phyloP scores from a whole-genome alignment of 1,140 invertebrate species.

The Cardiocondyla obscurior region DNA sequence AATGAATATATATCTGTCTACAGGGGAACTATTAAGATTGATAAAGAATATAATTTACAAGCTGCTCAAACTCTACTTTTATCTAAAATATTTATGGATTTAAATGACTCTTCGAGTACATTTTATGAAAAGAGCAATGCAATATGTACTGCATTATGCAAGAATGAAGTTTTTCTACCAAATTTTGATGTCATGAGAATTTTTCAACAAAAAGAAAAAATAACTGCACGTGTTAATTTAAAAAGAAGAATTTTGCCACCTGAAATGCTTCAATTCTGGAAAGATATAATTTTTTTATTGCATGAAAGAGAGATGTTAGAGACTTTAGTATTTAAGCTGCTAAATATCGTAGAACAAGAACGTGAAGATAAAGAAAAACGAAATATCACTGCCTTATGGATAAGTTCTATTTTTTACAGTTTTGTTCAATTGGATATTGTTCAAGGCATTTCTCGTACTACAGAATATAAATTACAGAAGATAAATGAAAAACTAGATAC shows the following conservation, averaged over 20 bases:
- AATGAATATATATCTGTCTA: conserved; percentile 1
- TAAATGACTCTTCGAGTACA: conserved; percentile 62
- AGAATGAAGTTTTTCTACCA: conserved; percentile 77
- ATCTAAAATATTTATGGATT: conserved; percentile 72
- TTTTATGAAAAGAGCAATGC: conserved; percentile 62
- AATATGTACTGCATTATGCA: conserved; percentile 71
- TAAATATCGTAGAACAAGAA: conserved; percentile 80
- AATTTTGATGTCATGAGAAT: conserved; percentile 72
- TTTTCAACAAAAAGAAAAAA: conserved; percentile 60
- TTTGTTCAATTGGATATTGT: conserved; percentile 81
- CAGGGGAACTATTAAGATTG: conserved; percentile 35
- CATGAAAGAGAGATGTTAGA: conserved; percentile 84
- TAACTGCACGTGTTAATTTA: background rate
- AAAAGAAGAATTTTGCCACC: conserved; percentile 66
- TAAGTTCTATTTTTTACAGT: conserved; percentile 82
- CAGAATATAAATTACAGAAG: conserved; percentile 70
- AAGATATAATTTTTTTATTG: conserved; percentile 83
- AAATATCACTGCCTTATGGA: conserved; percentile 84
- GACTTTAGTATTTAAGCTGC: conserved; percentile 82
- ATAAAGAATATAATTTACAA: conserved; percentile 64
- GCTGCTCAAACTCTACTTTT: conserved; percentile 69
- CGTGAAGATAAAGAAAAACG: conserved; percentile 76
- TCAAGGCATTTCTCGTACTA: conserved; percentile 71
- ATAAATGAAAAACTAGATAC: conserved; percentile 48
- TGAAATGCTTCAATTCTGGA: conserved; percentile 81